These are phyloP conservation scores for Numida meleagris DNA, from an alignment of 2,113 vertebrate species.

Conservation along the genomic window DNA sequence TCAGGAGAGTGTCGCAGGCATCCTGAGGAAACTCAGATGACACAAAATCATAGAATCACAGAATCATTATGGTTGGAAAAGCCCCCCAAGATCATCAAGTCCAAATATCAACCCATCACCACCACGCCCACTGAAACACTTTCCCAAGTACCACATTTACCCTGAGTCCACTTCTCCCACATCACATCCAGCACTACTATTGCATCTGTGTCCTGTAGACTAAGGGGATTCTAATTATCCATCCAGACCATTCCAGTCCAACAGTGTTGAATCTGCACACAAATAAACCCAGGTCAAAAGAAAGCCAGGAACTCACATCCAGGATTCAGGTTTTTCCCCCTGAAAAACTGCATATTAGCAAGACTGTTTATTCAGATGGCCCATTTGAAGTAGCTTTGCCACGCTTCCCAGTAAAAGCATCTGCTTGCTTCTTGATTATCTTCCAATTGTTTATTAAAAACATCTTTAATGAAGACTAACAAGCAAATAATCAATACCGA, in stretches of 20 bases:
- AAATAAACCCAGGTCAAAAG: not conserved
- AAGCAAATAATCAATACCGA: conserved; percentile 67
- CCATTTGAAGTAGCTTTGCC: not conserved
- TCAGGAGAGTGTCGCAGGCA: not conserved
- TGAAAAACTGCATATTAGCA: not conserved
- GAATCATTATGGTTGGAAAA: no score
- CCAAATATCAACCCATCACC: no score
- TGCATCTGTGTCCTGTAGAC: not conserved
- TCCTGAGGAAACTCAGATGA: not conserved
- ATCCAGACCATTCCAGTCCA: not conserved
- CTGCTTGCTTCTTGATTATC: conserved; percentile 46
- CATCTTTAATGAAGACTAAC: conserved; percentile 70
- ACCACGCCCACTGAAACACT: no score
- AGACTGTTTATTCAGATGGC: not conserved
- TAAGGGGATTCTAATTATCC: not conserved
- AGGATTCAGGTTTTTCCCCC: not conserved
- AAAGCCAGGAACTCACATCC: not conserved
- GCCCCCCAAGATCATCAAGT: no score
- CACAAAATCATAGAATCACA: no score
- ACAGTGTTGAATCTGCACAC: not conserved
- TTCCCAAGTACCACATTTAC: no score
- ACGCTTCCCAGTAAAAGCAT: conserved; percentile 5
- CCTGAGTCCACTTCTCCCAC: not conserved
- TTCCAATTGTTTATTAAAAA: conserved; percentile 66
- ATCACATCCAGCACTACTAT: not conserved